These are phyloP conservation scores for Chironomus striatipennis DNA, from an alignment of 1,140 invertebrate species.

Conservation along the genomic window DNA sequence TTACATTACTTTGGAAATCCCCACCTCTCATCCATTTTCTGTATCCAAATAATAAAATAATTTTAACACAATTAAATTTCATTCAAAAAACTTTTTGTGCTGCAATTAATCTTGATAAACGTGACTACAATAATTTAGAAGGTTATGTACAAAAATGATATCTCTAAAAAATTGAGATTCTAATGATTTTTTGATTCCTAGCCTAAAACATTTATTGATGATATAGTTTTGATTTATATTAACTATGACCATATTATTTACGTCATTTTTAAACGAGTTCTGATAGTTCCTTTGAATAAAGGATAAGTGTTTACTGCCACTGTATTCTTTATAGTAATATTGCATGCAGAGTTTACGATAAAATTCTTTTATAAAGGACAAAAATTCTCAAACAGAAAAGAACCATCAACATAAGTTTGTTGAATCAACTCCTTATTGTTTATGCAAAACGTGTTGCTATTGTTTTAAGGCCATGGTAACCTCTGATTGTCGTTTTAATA, in stretches of 20 bases:
- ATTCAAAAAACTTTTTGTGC: neutral
- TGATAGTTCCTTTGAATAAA: no score
- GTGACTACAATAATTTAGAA: neutral
- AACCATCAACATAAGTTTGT: no score
- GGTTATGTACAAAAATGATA: neutral
- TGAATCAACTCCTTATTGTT: no score
- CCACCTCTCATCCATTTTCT: constrained; percentile 5
- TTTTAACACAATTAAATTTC: neutral
- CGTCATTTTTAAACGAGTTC: no score
- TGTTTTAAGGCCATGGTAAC: no score
- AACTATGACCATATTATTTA: no score
- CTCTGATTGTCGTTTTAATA: no score
- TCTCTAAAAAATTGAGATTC: neutral
- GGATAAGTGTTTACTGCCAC: neutral
- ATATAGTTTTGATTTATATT: no score
- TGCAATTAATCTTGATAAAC: neutral
- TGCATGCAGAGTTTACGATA: neutral
- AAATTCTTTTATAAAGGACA: neutral
- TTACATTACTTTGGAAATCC: constrained; percentile 26
- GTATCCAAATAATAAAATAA: neutral
- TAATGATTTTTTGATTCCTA: no score
- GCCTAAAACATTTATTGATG: no score
- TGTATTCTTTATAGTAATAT: neutral
- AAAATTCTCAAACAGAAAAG: no score
- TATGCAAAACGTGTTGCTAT: no score